Conservation (phyloP, 2,888 invertebrate genomes). For the Mesorhabditis sp. region DNA sequence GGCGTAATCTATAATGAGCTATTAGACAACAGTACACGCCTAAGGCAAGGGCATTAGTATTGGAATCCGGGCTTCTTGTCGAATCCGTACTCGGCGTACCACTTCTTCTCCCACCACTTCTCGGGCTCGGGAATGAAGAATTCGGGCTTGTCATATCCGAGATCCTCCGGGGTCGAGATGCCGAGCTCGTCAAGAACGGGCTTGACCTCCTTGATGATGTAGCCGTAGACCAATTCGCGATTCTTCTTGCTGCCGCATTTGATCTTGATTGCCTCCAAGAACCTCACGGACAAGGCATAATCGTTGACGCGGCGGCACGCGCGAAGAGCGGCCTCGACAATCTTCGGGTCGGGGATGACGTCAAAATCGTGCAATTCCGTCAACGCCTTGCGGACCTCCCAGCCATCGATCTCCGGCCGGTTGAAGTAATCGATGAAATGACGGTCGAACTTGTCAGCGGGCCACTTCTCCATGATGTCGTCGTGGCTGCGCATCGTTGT, state of each 20-base stretch:
- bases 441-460: slow-evolving; percentile 55
- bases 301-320: slow-evolving; percentile 93
- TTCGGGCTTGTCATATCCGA: slow-evolving; percentile 95
- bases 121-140: slow-evolving; percentile 76
- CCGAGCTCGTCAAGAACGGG: slow-evolving; percentile 90
- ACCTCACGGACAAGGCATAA: slow-evolving; percentile 80
- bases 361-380: slow-evolving; percentile 56
- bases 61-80: slow-evolving; percentile 54
- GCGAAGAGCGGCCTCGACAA: slow-evolving; percentile 55
- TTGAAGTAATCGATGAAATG: slow-evolving; percentile 56
- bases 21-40: neutral
- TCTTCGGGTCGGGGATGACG: slow-evolving; percentile 57
- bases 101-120: slow-evolving; percentile 58
- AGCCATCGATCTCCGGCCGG: slow-evolving; percentile 57
- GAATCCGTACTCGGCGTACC: slow-evolving; percentile 55
- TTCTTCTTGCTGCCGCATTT: slow-evolving; percentile 68
- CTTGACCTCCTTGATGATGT: slow-evolving; percentile 65
- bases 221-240: slow-evolving; percentile 64
- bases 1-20: neutral
- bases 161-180: slow-evolving; percentile 85
- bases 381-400: slow-evolving; percentile 57
- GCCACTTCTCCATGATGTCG: slow-evolving; percentile 50
- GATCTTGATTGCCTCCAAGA: slow-evolving; percentile 81
- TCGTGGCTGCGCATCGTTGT: slow-evolving; percentile 19
- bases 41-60: neutral